phyloP scores from a whole-genome alignment of 2,888 invertebrate species.

The Caenorhabditis wallacei region DNA sequence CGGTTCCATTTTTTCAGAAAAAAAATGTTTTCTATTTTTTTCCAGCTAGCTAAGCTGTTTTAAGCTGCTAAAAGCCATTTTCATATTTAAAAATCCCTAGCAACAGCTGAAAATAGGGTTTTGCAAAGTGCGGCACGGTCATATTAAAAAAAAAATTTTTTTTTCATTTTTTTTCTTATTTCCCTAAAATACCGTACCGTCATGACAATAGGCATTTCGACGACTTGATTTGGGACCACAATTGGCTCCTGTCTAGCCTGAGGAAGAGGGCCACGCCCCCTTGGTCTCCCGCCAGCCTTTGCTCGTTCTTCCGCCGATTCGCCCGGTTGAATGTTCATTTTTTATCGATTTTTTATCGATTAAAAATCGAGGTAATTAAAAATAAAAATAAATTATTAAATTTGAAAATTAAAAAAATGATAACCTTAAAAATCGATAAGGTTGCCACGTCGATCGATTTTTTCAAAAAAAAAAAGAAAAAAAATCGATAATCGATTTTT shows the following conservation, averaged over 20 bases:
- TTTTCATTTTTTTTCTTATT: neutral
- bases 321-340: slow-evolving; percentile 32
- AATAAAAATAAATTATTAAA: slow-evolving; percentile 4
- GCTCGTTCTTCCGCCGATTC: slow-evolving; percentile 10
- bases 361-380: too few species aligned
- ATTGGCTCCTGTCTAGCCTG: slow-evolving; percentile 2
- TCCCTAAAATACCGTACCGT: slow-evolving; percentile 7
- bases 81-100: too few species aligned
- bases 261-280: slow-evolving; percentile 20
- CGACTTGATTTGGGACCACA: slow-evolving; percentile 31
- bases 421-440: too few species aligned
- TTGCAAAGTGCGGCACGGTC: neutral
- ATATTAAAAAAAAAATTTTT: neutral
- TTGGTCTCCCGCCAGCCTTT: neutral
- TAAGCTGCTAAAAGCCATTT: too few species aligned
- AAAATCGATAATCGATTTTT: neutral
- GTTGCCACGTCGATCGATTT: too few species aligned
- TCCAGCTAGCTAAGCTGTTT: too few species aligned
- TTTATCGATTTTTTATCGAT: neutral
- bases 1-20: too few species aligned
- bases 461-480: too few species aligned
- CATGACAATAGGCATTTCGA: slow-evolving; percentile 36
- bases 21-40: too few species aligned
- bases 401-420: neutral
- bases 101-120: too few species aligned